Evolutionary conservation across 2,113 vertebrate genomes (phyloP).

Genomic region (Lucifuga dentata): DNA sequence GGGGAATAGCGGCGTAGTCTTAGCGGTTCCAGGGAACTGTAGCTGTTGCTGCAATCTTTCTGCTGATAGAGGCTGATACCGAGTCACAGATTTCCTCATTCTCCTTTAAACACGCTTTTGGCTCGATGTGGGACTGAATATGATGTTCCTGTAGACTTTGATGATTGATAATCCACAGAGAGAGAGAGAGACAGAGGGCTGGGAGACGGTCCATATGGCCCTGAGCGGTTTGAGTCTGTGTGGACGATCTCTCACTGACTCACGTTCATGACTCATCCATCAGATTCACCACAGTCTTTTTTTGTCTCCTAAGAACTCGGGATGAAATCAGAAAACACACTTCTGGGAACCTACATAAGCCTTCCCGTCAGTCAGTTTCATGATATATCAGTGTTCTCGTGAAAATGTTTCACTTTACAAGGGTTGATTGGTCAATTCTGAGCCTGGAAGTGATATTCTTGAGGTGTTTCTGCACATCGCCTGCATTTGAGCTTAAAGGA

Average conservation of each 20-base stretch:
- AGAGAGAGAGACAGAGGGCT: conserved; percentile 23
- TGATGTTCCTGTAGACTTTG: conserved; percentile 22
- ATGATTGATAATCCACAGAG: conserved; percentile 45
- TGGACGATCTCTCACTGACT: conserved; percentile 52
- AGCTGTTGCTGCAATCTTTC: conserved; percentile 21
- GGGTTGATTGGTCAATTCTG: too few species aligned
- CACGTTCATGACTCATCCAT: conserved; percentile 61
- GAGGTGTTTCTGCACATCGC: too few species aligned
- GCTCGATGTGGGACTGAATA: conserved; percentile 38
- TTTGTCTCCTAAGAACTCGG: conserved; percentile 14
- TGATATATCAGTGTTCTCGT: conserved; percentile 1
- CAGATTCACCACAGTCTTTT: conserved; percentile 27
- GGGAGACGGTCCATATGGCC: conserved; percentile 43
- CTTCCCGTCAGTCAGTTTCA: conserved; percentile 11
- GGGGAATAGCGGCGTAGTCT: background rate
- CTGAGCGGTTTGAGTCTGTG: conserved; percentile 33
- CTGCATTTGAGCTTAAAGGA: too few species aligned
- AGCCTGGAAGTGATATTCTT: too few species aligned
- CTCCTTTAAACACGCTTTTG: conserved; percentile 21
- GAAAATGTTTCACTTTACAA: too few species aligned
- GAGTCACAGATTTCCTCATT: conserved; percentile 24
- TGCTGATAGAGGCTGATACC: conserved; percentile 43
- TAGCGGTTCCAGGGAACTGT: conserved; percentile 15
- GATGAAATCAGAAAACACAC: conserved; percentile 48
- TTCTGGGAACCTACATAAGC: conserved; percentile 26